phyloP scores from a whole-genome alignment of 2,888 invertebrate species.

The Ellobium chinense region DNA sequence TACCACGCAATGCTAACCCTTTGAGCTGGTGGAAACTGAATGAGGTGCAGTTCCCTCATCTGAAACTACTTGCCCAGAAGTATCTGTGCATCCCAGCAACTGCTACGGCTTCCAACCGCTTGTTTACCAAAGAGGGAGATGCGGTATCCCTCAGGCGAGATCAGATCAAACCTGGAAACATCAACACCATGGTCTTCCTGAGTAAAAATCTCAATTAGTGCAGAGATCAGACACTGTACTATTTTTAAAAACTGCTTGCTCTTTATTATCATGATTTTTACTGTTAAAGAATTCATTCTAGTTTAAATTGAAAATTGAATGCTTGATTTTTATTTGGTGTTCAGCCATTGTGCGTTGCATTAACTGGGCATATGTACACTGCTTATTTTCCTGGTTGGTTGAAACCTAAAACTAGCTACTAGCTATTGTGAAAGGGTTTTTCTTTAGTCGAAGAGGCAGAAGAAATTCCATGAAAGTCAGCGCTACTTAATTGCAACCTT shows the following conservation, averaged over 20 bases:
- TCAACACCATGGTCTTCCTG: constrained; percentile 43
- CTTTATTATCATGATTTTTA: too few relatives aligned
- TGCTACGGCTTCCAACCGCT: constrained; percentile 18
- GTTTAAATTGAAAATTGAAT: too few relatives aligned
- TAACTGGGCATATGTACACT: too few relatives aligned
- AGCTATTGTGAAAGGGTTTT: too few relatives aligned
- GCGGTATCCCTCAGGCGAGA: constrained; percentile 19
- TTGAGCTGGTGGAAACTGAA: constrained; percentile 46
- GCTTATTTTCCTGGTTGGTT: too few relatives aligned
- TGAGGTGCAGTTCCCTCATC: constrained; percentile 41
- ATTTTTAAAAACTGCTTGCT: neutral
- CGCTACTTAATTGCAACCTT: too few relatives aligned
- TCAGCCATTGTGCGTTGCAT: too few relatives aligned
- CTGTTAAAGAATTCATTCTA: too few relatives aligned
- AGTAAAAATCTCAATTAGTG: constrained; percentile 33
- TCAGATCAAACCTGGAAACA: constrained; percentile 22
- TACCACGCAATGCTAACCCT: constrained; percentile 35
- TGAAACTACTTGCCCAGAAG: constrained; percentile 39
- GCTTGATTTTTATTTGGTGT: too few relatives aligned
- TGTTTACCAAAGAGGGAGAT: constrained; percentile 44
- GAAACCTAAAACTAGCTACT: too few relatives aligned
- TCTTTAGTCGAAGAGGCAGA: too few relatives aligned
- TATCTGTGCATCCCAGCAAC: constrained; percentile 47
- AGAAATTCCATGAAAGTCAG: too few relatives aligned
- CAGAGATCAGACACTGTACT: neutral